Percentiles rank a stretch among this genome's conserved stretches.
These are phyloP conservation scores for Lutraria lutraria DNA, from an alignment of 2,888 invertebrate species.

Conservation along the genomic window DNA sequence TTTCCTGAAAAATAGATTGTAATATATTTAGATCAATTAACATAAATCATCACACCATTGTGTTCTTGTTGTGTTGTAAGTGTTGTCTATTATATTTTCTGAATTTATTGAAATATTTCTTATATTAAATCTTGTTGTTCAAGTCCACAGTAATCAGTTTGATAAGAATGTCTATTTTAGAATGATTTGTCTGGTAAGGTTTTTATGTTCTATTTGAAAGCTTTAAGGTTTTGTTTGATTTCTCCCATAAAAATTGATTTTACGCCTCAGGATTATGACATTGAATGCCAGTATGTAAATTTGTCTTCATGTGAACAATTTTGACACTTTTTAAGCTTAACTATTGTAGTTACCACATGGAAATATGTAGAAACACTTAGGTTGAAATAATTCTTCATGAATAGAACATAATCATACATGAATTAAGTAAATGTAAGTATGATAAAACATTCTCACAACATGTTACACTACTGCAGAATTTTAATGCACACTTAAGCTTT, in stretches of 20 bases:
- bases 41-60: background rate
- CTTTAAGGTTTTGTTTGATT: background rate
- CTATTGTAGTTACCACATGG: background rate
- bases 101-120: background rate
- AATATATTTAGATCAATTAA: background rate
- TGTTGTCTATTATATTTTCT: background rate
- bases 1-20: background rate
- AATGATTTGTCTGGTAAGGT: background rate
- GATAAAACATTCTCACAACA: background rate
- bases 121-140: background rate
- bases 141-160: background rate
- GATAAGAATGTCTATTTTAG: background rate
- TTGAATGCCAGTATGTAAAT: background rate
- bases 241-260: background rate
- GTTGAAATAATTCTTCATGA: background rate
- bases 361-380: background rate
- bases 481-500: background rate
- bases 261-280: background rate
- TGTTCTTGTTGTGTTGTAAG: background rate
- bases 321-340: conserved; percentile 7
- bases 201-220: background rate
- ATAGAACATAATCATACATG: background rate
- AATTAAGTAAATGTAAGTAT: background rate
- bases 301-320: background rate
- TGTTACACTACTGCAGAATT: background rate